Conservation (phyloP, 64 coral and sea anemone species). For the Stichodactyla helianthus region DNA sequence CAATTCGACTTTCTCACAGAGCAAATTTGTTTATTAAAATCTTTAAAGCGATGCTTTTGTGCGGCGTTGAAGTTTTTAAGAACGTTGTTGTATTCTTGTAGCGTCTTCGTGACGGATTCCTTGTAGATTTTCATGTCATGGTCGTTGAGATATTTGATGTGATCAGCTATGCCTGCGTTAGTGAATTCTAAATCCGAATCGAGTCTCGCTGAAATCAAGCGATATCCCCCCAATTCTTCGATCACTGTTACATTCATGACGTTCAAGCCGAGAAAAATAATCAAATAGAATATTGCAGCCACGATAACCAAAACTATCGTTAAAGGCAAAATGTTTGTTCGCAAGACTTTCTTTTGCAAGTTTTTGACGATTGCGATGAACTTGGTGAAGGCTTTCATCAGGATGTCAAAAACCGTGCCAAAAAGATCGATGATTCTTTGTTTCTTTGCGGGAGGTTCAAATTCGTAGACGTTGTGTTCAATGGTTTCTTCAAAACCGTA, state of each 20-base stretch:
- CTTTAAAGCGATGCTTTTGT: conserved; percentile 33
- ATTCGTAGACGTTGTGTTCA: conserved; percentile 45
- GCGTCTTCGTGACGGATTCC: conserved; percentile 22
- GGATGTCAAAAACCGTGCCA: conserved; percentile 19
- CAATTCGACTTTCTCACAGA: conserved; percentile 26
- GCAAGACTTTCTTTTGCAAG: conserved; percentile 47
- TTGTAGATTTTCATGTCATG: conserved; percentile 65
- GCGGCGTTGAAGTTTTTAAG: conserved; percentile 37
- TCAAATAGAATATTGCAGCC: conserved; percentile 30
- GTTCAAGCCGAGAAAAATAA: conserved; percentile 40
- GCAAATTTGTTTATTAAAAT: conserved; percentile 48
- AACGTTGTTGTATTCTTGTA: conserved; percentile 35
- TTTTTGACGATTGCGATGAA: conserved; percentile 48
- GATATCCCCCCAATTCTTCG: conserved; percentile 59
- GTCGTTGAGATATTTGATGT: conserved; percentile 57
- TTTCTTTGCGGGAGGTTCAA: neutral
- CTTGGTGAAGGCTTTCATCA: conserved; percentile 31
- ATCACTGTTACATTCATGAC: conserved; percentile 72
- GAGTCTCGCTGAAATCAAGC: conserved; percentile 36
- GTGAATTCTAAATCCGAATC: conserved; percentile 59
- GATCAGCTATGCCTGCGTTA: conserved; percentile 50
- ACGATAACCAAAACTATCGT: conserved; percentile 22
- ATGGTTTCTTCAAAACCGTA: conserved; percentile 71
- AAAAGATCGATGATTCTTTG: conserved; percentile 17
- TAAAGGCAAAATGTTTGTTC: conserved; percentile 61